Evolutionary conservation across 2,797 vertebrate genomes (phyloP).

Genomic region (Myotis findleyi): DNA sequence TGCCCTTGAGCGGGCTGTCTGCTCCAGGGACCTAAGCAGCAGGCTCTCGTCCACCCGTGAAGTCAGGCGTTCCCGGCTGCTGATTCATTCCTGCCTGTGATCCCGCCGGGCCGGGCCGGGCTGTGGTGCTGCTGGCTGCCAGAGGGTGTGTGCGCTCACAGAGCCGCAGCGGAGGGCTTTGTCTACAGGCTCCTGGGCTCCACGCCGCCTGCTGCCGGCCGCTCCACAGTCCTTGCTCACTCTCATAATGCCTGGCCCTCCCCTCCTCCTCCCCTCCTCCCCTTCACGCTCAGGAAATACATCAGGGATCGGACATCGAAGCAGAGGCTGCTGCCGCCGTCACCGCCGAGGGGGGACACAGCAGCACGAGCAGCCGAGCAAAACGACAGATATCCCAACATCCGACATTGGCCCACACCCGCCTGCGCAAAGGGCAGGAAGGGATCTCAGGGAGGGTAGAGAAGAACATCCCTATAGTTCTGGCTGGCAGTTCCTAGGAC

Average conservation of each 20-base stretch:
- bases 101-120: conserved; percentile 18
- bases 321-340: conserved; percentile 70
- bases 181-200: conserved; percentile 85
- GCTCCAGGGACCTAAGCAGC: conserved; percentile 56
- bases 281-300: conserved; percentile 77
- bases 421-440: conserved; percentile 23
- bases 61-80: conserved; percentile 63
- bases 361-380: conserved; percentile 51
- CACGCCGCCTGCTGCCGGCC: conserved; percentile 76
- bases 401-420: not conserved
- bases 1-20: conserved; percentile 35
- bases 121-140: conserved; percentile 51
- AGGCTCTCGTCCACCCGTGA: not conserved
- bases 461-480: conserved; percentile 64
- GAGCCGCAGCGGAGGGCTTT: conserved; percentile 84
- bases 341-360: conserved; percentile 51
- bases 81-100: conserved; percentile 71
- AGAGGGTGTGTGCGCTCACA: not conserved
- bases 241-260: conserved; percentile 84
- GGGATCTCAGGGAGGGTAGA: conserved; percentile 42
- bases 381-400: conserved; percentile 68
- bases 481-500: conserved; percentile 62
- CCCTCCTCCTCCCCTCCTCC: conserved; percentile 86
- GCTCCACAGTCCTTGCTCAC: conserved; percentile 79
- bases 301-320: conserved; percentile 79